A percentile compares a stretch with the other conserved stretches of the same genome.
Evolutionary conservation across 2,888 invertebrate genomes (phyloP).

Genomic region (Lepetodrilus schrolli): DNA sequence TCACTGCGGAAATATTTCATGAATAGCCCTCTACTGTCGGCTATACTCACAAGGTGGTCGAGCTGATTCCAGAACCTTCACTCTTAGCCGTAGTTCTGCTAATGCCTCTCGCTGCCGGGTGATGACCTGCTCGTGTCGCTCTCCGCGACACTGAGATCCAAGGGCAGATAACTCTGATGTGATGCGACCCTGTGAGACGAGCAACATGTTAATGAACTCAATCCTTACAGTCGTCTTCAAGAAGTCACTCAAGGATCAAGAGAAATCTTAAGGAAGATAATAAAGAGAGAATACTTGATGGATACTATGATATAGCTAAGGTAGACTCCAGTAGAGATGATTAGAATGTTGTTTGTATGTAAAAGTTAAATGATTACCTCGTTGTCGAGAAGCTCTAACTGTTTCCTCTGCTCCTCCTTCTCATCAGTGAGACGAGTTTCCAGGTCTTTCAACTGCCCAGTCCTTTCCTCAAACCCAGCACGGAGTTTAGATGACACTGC

Average conservation of each 20-base stretch:
- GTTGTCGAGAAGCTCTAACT: conserved; percentile 64
- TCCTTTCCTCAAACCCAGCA: conserved; percentile 57
- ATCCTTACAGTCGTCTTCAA: background rate
- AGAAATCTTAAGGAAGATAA: too few species aligned
- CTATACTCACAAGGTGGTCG: conserved; percentile 69
- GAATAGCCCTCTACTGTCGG: too few species aligned
- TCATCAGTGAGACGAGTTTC: conserved; percentile 61
- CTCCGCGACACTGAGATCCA: conserved; percentile 75
- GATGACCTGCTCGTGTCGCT: conserved; percentile 74
- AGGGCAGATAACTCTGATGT: conserved; percentile 73
- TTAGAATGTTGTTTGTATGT: too few species aligned
- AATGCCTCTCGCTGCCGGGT: conserved; percentile 73
- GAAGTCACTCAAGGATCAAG: too few species aligned
- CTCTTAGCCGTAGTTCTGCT: conserved; percentile 70
- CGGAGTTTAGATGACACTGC: conserved; percentile 60
- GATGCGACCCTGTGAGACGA: conserved; percentile 63
- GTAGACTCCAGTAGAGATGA: too few species aligned
- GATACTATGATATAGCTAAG: too few species aligned
- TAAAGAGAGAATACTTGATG: too few species aligned
- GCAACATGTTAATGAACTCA: background rate
- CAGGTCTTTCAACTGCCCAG: conserved; percentile 49
- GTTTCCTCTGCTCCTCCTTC: conserved; percentile 67
- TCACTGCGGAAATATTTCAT: too few species aligned
- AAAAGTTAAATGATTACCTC: conserved; percentile 52
- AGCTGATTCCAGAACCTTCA: conserved; percentile 69